Evolutionary conservation across 2,797 vertebrate genomes (phyloP).

Genomic region (Chaetodon trifasciatus): DNA sequence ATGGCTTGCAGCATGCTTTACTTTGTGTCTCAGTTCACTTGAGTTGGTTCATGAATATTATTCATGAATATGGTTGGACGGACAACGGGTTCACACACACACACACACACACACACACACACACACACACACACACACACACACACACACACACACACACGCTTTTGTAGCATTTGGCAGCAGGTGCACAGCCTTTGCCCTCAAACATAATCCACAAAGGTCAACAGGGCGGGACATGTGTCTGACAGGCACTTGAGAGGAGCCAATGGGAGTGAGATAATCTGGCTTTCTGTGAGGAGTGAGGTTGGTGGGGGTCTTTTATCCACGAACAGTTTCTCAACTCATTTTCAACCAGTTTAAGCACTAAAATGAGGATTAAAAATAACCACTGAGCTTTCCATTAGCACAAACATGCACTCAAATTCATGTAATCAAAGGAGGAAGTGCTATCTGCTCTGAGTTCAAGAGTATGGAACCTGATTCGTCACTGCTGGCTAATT

Average conservation of each 20-base stretch:
- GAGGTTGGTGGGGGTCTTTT: neutral
- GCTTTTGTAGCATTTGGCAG: conserved; percentile 42
- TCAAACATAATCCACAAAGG: conserved; percentile 49
- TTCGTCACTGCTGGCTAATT: conserved; percentile 2
- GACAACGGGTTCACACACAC: neutral
- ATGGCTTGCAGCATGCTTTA: conserved; percentile 58
- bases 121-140: conserved; percentile 19
- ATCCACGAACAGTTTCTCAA: no score
- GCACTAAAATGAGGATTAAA: neutral
- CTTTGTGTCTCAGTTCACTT: conserved; percentile 71
- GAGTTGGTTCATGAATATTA: conserved; percentile 75
- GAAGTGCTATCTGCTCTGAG: conserved; percentile 3
- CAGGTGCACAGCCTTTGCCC: conserved; percentile 47
- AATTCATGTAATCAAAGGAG: conserved; percentile 34
- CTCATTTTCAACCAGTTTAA: neutral
- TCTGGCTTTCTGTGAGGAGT: neutral
- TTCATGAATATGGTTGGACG: conserved; percentile 38
- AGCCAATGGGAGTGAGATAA: conserved; percentile 6
- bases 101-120: conserved; percentile 18
- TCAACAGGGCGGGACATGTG: conserved; percentile 35
- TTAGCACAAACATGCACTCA: neutral
- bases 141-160: neutral
- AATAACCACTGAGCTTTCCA: neutral
- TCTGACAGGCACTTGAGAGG: conserved; percentile 14
- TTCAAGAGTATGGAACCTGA: conserved; percentile 29